phyloP scores from a whole-genome alignment of 2,797 vertebrate genomes.

The Psittacula echo region DNA sequence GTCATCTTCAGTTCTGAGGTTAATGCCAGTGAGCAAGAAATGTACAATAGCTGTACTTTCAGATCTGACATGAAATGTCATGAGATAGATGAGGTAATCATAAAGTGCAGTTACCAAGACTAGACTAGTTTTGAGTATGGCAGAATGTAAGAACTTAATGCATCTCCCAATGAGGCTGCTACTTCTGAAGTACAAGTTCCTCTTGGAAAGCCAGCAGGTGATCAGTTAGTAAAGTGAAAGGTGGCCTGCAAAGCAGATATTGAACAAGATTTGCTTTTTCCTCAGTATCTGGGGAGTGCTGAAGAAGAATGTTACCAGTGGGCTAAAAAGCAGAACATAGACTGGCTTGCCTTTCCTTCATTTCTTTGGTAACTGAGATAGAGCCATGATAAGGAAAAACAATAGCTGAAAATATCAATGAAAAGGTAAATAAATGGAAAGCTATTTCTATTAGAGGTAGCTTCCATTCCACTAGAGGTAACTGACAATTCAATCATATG shows the following conservation, averaged over 20 bases:
- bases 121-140: background rate
- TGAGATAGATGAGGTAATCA: conserved; percentile 58
- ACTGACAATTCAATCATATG: background rate
- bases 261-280: background rate
- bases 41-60: conserved; percentile 36
- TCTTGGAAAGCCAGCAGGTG: conserved; percentile 6
- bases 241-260: background rate
- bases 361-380: background rate
- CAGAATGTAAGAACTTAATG: conserved; percentile 42
- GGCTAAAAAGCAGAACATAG: background rate
- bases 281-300: background rate
- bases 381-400: background rate
- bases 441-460: background rate
- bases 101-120: conserved; percentile 33
- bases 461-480: background rate
- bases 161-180: background rate
- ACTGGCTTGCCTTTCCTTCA: background rate
- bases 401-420: background rate
- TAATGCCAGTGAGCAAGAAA: conserved; percentile 38
- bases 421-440: background rate
- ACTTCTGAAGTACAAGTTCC: background rate
- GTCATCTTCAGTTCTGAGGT: conserved; percentile 38
- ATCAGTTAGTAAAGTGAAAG: background rate
- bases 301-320: background rate
- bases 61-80: conserved; percentile 56